phyloP scores from a whole-genome alignment of 1,140 invertebrate genomes.

The Drosophila burlai region DNA sequence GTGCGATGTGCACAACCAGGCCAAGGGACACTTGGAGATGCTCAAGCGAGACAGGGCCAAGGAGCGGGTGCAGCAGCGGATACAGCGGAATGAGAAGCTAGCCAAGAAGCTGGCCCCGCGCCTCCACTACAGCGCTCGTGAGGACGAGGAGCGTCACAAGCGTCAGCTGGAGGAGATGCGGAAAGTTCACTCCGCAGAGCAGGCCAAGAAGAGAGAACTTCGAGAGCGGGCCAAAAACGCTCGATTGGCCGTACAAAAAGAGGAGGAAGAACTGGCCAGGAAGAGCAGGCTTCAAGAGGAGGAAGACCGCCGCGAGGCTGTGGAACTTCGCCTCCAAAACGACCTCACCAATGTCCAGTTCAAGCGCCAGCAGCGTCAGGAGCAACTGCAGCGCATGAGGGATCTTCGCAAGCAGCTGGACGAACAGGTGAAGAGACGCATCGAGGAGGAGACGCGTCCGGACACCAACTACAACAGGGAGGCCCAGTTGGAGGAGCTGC shows the following conservation, averaged over 20 bases:
- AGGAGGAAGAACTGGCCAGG: conserved; percentile 57
- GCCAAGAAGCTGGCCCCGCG: conserved; percentile 58
- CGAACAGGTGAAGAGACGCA: conserved; percentile 51
- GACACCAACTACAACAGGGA: conserved; percentile 63
- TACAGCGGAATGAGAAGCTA: conserved; percentile 53
- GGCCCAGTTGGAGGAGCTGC: conserved; percentile 63
- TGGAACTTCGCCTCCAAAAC: conserved; percentile 50
- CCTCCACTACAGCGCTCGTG: conserved; percentile 63
- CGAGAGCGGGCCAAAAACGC: conserved; percentile 41
- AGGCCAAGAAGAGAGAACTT: conserved; percentile 42
- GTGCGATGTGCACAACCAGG: conserved; percentile 71
- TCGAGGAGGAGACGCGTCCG: conserved; percentile 47
- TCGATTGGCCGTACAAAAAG: conserved; percentile 53
- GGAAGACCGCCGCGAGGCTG: conserved; percentile 30
- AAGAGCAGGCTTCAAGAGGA: conserved; percentile 24
- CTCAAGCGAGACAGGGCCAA: conserved; percentile 45
- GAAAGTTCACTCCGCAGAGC: conserved; percentile 68
- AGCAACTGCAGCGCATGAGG: conserved; percentile 48
- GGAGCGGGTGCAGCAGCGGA: conserved; percentile 51
- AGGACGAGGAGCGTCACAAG: conserved; percentile 58
- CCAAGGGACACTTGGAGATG: conserved; percentile 58
- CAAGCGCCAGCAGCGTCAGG: conserved; percentile 55
- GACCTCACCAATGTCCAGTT: conserved; percentile 61
- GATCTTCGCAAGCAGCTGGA: conserved; percentile 55
- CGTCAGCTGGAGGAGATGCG: conserved; percentile 64